Base-by-base conservation (phyloP, 2,888 invertebrate genomes). In the Melikaiella ostensackeni region DNA sequence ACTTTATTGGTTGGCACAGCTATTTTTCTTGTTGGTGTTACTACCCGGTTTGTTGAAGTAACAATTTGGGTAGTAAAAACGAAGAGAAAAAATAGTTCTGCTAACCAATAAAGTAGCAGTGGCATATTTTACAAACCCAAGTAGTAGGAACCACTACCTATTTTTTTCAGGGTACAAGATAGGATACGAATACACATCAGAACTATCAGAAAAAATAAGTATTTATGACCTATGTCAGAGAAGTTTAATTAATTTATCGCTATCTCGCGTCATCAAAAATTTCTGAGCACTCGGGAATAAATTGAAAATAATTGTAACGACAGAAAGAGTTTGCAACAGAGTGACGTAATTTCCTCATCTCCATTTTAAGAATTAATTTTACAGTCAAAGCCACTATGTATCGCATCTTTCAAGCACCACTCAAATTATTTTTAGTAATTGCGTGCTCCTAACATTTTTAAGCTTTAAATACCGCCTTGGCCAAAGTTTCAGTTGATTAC, bases 231-330 rank as follows among this genome's bases (percentile, higher is more conserved):
- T 24, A 24, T 57, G 24, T 57, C 24, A 24, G n/a, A 55, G 57
- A 8, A 1, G 13, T 24, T 13, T 57, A 57, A 57, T 57, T 57
- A 57, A 24, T 57, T 57, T 24, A 57, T 57, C 57, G 57, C 57
- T 57, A 57, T 24, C 57, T 24, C 57, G 24, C 13, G 24, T 57
- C 57, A 57, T 24, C 13, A 57, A 57, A 24, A 57, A 57, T 57
- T 24, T 57, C 57, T 57, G 13, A 21, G 13, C 21, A 57, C 57
- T 24, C 13, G 24, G 11, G 13, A 57, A 57, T 57, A 57, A 57
- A 57, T 57, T 57, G 57, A 57, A 57, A 57, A 57, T 57, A 57
- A 57, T 57, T 57, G 24, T 57, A 57, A 57, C 24, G 24, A 13
- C 57, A 21, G 57, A 57, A 57, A 24, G 3, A 57, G 24, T 57